phyloP scores from a whole-genome alignment of 2,797 vertebrate species.

The Alectoris magna region DNA sequence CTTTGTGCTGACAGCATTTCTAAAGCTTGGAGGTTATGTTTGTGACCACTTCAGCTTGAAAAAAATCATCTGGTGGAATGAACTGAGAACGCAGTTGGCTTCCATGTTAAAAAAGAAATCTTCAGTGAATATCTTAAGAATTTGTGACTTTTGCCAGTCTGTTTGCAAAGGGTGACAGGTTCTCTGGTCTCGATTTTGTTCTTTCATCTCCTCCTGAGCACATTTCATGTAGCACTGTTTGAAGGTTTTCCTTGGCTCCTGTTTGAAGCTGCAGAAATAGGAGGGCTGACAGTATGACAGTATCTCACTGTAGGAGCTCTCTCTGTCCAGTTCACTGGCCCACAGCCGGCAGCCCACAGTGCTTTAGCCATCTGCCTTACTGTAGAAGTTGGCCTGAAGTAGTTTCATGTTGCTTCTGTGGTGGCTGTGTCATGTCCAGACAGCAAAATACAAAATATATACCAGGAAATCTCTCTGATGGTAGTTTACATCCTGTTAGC shows the following conservation, averaged over 20 bases:
- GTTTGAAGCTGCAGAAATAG: not conserved
- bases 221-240: not conserved
- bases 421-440: not conserved
- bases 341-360: rapidly evolving
- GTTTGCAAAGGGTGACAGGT: not conserved
- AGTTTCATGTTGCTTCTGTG: not conserved
- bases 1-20: not conserved
- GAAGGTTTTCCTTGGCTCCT: conserved; percentile 24
- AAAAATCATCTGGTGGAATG: not conserved
- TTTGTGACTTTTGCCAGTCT: not conserved
- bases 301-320: not conserved
- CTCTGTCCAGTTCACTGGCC: not conserved
- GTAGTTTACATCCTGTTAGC: not conserved
- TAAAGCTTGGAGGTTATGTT: not conserved
- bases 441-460: not conserved
- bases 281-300: not conserved
- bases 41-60: not conserved
- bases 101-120: not conserved
- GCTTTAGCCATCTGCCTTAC: not conserved
- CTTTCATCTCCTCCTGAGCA: not conserved
- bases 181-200: not conserved
- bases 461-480: not conserved
- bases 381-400: not conserved
- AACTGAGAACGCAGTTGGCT: not conserved
- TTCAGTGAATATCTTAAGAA: not conserved